Evolutionary conservation across 2,113 vertebrate species (phyloP).

Genomic region (Ciconia stormi): DNA sequence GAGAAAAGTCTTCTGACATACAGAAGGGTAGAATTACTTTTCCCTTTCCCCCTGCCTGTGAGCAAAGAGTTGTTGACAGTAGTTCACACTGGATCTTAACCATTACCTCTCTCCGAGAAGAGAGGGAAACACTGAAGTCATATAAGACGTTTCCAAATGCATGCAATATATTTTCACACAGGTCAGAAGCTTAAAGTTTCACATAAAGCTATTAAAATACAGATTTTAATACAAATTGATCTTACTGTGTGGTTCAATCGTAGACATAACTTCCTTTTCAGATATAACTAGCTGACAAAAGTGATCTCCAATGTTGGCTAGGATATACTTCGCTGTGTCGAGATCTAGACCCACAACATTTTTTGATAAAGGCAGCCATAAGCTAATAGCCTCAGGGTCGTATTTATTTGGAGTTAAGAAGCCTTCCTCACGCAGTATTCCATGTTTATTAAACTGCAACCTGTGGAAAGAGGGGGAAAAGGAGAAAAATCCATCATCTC

Average conservation of each 20-base stretch:
- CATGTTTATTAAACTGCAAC: constrained; percentile 81
- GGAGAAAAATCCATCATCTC: neutral
- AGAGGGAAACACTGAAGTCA: neutral
- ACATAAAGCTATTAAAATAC: neutral
- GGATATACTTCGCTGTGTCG: constrained; percentile 82
- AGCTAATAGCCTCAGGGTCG: constrained; percentile 76
- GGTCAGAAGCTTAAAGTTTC: neutral
- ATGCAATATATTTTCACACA: neutral
- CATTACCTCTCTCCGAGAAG: neutral
- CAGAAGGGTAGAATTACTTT: neutral
- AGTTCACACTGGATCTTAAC: neutral
- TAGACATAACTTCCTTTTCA: constrained; percentile 82
- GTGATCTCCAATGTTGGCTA: constrained; percentile 84
- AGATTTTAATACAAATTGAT: neutral
- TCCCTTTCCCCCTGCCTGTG: neutral
- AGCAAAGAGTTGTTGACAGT: neutral
- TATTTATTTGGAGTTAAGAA: constrained; percentile 82
- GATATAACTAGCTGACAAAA: constrained; percentile 84
- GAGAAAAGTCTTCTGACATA: neutral
- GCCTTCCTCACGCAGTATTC: constrained; percentile 79
- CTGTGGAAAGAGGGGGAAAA: constrained; percentile 4
- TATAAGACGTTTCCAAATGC: neutral
- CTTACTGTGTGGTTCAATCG: constrained; percentile 82
- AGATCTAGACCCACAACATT: constrained; percentile 78
- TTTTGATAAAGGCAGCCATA: constrained; percentile 78